Base-by-base conservation (phyloP, 2,888 invertebrate species). In the Sinhomidia bicolor region DNA sequence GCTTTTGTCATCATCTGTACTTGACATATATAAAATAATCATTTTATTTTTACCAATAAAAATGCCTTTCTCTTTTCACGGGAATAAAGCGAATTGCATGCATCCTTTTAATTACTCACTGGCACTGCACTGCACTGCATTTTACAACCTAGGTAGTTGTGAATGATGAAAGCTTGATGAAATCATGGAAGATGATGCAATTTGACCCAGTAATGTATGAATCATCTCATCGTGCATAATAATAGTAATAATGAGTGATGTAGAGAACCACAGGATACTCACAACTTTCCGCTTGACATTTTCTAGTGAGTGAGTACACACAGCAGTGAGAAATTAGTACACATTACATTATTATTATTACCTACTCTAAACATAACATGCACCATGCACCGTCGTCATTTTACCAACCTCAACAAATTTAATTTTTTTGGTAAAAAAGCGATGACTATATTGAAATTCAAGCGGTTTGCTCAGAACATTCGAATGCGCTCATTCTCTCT, bases 121-220 rank as follows among this genome's bases (percentile, higher is more conserved):
- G 29, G n/a, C 76, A 29, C 6, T n/a, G n/a, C 29, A 51, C n/a
- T 17, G 5, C 17, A 68, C 36, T 10, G 17, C 41, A 29, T 10
- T n/a, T n/a, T n/a, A 3, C 32, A n/a, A n/a, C 65, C 65, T n/a
- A 74, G 74, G 74, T n/a, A n/a, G n/a, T n/a, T n/a, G n/a, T 74
- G 36, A 36, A 47, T n/a, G n/a, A 74, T 47, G 44, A 57, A 57
- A 60, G 36, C 47, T 81, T 65, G 60, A 60, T 44, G 41, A 81
- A 81, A 81, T 76, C 51, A 76, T 76, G 29, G 51, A 71, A 71
- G 62, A 57, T 83, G 82, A 83, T 83, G 82, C 71, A 83, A 83
- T 83, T 83, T 83, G 82, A 71, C 82, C 82, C 26, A 65, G 26
- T 83, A 71, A 83, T 57, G n/a, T 51, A 51, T 76, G 81, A 81